Evolutionary conservation across 2,113 vertebrate species (phyloP), one percentile per base, ranked within the genome.

Genomic region (Ochotona curzoniae): DNA sequence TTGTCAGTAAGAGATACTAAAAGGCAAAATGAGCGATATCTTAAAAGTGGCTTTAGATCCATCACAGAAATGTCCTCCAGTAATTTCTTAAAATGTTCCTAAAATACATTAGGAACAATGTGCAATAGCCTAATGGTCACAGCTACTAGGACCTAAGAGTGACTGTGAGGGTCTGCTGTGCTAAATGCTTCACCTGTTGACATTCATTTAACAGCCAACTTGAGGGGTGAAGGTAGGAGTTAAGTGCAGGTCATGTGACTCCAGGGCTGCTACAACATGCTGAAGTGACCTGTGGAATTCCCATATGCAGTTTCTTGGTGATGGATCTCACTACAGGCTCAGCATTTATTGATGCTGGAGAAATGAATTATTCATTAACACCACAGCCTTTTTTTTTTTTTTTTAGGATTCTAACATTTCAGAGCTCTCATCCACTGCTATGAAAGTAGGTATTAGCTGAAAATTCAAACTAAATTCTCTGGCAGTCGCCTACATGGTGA

Each of bases 1-100:
- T 75, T 94, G 78, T 84, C 71, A 51, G 30, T 60, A 70, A 47
- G 20, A 8, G 14, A 73, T 17, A 80, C 11, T 28, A 26, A 83
- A 83, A 91, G 85, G 14, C 28, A 91, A 95, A 91, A 80, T 9
- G 32, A 85, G 54, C 30, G n/a, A 8, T 67, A 47, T 87, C 54
- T 90, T 66, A 73, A 93, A 87, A 73, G 10, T 30, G 35, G 23
- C 61, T 90, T 78, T 73, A 74, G 6, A 82, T 11, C 76, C 51
- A 76, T 44, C 44, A 10, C 47, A 60, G 71, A 88, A 82, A 84
- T 12, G 4, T 78, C 15, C 69, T 90, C 30, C 38, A 67, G 30
- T 35, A n/a, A 76, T 83, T 93, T 89, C 60, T 91, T 84, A 60
- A 28, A 54, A 38, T 83, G 18, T 54, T 67, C 44, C 28, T 57